Evolutionary conservation across 2,797 vertebrate genomes (phyloP), one percentile per base, ranked within the genome.

Genomic region (Peromyscus nudipes): DNA sequence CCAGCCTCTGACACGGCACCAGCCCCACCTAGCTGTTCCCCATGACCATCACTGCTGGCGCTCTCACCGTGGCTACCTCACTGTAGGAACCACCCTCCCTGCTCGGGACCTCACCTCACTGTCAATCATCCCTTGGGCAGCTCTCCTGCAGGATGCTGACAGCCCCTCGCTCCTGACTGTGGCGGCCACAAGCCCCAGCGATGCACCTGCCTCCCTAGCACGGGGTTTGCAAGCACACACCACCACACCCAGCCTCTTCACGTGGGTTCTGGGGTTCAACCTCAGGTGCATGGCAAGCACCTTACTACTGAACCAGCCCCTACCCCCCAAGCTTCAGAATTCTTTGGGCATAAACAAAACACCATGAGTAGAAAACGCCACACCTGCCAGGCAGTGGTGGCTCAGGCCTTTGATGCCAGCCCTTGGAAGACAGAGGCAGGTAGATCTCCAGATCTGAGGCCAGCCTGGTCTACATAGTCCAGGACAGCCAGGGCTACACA

Each of bases 41-140:
- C n/a, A 0, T 16, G 1, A 25, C 4, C 3, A 1, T 29, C 25
- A 57, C 3, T 34, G 34, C 4, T 19, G 29, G 25, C 29, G 11
- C 64, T 12, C 27, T 40, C 27, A 6, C 6, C 55, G 31, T 7
- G 25, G 31, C 11, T 4, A 46, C 79, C 23, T 52, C 34, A 25
- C 19, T 23, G 5, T 65, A 21, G 3, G 11, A 23, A n/a, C 40
- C 43, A 34, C 62, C 10, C 29, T 31, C 46, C 37, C 23, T 27
- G 23, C 9, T 43, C 37, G 6, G 6, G 23, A 43, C 71, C 11
- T 5, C 37, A 73, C 69, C 46, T 76, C 43, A 77, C 52, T 14
- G 55, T 23, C 34, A 25, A 37, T 0, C 79, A 37, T 25, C 31
- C 80, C n/a, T 82, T 37, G n/a, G 7, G 2, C 3, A 11, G 7